Percentiles rank a stretch among this genome's conserved stretches.
Evolutionary conservation across 2,888 invertebrate species (phyloP).

Genomic region (Gari tellinella): DNA sequence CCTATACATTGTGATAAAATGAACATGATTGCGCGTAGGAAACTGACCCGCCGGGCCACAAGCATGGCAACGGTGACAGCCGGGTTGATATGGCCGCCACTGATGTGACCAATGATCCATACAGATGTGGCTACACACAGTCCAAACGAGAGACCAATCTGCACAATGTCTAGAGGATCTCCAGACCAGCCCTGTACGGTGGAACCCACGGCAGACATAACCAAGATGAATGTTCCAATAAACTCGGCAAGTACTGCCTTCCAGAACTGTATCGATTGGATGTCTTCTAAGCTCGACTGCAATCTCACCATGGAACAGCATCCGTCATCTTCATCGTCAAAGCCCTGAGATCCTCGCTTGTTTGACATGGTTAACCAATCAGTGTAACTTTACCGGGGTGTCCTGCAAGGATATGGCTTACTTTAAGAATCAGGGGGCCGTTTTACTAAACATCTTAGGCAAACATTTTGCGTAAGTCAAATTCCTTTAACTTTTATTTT

Average conservation of each 20-base stretch:
- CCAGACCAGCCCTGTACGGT: conserved; percentile 42
- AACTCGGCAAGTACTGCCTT: conserved; percentile 93
- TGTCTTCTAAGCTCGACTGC: conserved; percentile 66
- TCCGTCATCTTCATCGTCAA: background rate
- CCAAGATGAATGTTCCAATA: conserved; percentile 93
- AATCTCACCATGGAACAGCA: conserved; percentile 1
- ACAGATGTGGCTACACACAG: conserved; percentile 93
- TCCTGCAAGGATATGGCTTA: background rate
- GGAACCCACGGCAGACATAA: conserved; percentile 93
- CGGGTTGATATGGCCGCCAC: conserved; percentile 87
- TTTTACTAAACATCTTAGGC: too few relatives aligned
- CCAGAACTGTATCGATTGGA: conserved; percentile 87
- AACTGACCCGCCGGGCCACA: conserved; percentile 91
- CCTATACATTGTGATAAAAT: conserved; percentile 96
- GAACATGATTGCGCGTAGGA: conserved; percentile 91
- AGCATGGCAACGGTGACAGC: conserved; percentile 87
- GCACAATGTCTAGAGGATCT: conserved; percentile 82
- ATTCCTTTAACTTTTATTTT: too few relatives aligned
- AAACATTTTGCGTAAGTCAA: too few relatives aligned
- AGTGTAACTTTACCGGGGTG: background rate
- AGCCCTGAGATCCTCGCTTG: background rate
- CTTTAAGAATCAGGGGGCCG: too few relatives aligned
- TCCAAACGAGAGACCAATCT: conserved; percentile 95
- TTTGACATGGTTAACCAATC: background rate
- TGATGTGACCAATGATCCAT: conserved; percentile 93